phyloP scores from a whole-genome alignment of 2,797 vertebrate genomes.

The Hydrolagus colliei region DNA sequence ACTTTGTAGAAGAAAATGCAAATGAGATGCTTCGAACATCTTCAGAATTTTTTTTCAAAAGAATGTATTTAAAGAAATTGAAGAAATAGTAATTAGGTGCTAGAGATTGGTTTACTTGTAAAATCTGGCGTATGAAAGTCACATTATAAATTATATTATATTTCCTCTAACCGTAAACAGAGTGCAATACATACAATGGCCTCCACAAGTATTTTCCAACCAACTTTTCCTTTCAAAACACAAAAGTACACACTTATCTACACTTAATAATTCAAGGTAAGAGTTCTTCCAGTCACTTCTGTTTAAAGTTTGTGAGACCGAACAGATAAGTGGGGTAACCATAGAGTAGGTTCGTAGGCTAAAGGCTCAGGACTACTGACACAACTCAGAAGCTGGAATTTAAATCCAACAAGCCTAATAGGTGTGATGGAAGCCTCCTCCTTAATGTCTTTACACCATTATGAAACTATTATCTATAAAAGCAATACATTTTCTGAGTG shows the following conservation, averaged over 20 bases:
- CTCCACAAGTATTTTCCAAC: not conserved
- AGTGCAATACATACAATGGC: not conserved
- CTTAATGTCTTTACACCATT: too few relatives aligned
- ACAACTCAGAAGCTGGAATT: not conserved
- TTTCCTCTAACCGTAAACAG: not conserved
- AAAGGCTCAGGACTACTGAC: too few relatives aligned
- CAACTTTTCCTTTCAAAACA: not conserved
- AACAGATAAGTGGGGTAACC: not conserved
- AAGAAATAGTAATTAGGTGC: not conserved
- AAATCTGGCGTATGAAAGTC: not conserved
- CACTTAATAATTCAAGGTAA: not conserved
- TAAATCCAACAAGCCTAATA: not conserved
- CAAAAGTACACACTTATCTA: conserved; percentile 2
- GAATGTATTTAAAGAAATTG: too few relatives aligned
- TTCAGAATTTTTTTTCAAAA: not conserved
- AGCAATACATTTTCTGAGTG: not conserved
- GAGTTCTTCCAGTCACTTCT: not conserved
- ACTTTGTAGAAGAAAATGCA: not conserved
- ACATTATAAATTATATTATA: not conserved
- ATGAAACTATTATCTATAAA: not conserved
- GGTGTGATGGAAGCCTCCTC: not conserved
- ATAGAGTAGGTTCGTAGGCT: too few relatives aligned
- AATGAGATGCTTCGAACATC: conserved; percentile 10
- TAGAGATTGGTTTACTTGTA: not conserved
- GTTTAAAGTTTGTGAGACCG: not conserved